These are phyloP conservation scores for Ennomos quercinarius DNA, from an alignment of 2,888 invertebrate genomes.

Conservation along the genomic window DNA sequence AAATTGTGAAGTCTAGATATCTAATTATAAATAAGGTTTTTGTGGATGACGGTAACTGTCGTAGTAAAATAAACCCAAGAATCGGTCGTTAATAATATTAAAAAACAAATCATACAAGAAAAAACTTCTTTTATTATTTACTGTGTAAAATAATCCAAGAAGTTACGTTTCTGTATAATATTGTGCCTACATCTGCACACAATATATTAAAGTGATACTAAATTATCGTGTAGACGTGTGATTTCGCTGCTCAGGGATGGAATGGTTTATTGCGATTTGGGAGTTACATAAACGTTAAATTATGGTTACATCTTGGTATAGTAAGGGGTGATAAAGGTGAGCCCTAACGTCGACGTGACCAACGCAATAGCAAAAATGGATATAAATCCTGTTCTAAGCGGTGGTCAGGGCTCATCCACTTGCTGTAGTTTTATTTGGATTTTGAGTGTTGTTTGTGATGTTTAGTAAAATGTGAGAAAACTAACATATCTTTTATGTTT, in stretches of 20 bases:
- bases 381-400: too few relatives aligned
- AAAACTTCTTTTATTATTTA: too few relatives aligned
- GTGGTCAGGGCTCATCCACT: too few relatives aligned
- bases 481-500: background rate
- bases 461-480: constrained; percentile 7
- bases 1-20: too few relatives aligned
- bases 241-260: background rate
- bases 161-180: background rate
- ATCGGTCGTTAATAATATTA: too few relatives aligned
- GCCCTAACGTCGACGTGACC: too few relatives aligned
- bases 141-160: background rate
- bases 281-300: background rate
- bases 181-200: background rate
- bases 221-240: background rate
- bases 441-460: constrained; percentile 2
- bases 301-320: background rate
- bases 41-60: too few relatives aligned
- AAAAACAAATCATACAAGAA: too few relatives aligned
- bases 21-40: too few relatives aligned
- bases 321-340: too few relatives aligned
- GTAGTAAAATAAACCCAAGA: too few relatives aligned
- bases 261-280: constrained; percentile 1
- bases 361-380: too few relatives aligned
- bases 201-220: background rate
- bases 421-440: background rate